Base-by-base conservation (phyloP, 92 coral and sea anemone species). In the Siderastrea radians region DNA sequence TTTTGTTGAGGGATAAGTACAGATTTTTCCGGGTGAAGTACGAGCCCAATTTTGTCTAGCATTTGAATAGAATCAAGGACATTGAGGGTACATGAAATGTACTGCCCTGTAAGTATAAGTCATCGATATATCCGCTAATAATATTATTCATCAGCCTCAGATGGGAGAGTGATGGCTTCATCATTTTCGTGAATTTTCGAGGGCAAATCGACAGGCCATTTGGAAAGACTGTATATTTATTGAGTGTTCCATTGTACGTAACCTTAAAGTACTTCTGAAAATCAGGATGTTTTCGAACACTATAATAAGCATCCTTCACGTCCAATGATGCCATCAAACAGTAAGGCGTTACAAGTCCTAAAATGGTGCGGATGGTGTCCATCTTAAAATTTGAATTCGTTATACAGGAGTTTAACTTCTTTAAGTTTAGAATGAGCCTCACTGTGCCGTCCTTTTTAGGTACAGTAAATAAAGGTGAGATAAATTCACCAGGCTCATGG, bases 381-480 rank as follows among this genome's bases (percentile, higher is more conserved):
- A 91, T 87, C 65, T 91, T 86, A 64, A 91, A 91, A 82, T 75
- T 89, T 52, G 67, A 45, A 71, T 78, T 90, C 26, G 66, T 63
- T 15, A 90, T 75, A 65, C 50, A 86, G 14, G 69, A 63, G 86
- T 92, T 92, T 26, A 88, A 64, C 38, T 79, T 85, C 59, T 92
- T 84, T 44, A 92, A 71, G 54, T 88, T 92, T 6, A 84, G 85
- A 84, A 92, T 88, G 13, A 92, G 85, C 68, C 90, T 51, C 2
- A 92, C 64, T 3, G 26, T 84, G 13, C 88, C 92, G 80, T 92
- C 90, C 60, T 65, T 73, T 76, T 92, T 88, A 6, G 92, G 92
- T 6, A 81, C 87, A 5, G 92, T 84, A 80, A 88, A 92, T 79
- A 92, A 88, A 3, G 92, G 92, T 65, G 95, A 92, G 9, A 92